A percentile compares a stretch with the other conserved stretches of the same genome.
phyloP scores from a whole-genome alignment of 2,113 vertebrate species.

The Irena cyanogastra region DNA sequence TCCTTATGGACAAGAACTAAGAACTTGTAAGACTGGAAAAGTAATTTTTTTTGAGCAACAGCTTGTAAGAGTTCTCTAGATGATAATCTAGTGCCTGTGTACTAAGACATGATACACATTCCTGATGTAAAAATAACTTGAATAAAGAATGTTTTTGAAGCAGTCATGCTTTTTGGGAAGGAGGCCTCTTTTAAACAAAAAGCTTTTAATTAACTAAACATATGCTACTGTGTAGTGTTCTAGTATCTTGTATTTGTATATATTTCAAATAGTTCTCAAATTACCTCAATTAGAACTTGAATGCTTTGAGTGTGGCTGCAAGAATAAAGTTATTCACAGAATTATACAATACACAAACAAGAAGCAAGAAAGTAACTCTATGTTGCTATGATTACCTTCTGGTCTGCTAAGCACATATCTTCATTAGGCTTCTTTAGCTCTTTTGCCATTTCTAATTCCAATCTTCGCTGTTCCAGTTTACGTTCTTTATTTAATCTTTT shows the following conservation, averaged over 20 bases:
- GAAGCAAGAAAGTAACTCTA: background rate
- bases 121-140: background rate
- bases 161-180: background rate
- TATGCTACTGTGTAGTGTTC: background rate
- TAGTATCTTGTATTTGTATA: background rate
- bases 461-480: constrained; percentile 85
- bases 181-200: background rate
- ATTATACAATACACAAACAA: background rate
- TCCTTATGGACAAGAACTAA: background rate
- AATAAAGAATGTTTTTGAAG: background rate
- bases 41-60: background rate
- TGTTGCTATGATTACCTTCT: constrained; percentile 78
- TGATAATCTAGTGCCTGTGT: background rate
- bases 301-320: background rate
- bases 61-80: background rate
- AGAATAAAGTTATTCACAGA: background rate
- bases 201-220: background rate
- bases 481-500: constrained; percentile 93
- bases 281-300: background rate
- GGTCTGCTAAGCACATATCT: constrained; percentile 94
- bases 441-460: constrained; percentile 92
- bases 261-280: background rate
- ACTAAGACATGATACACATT: background rate
- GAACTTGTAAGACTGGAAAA: background rate
- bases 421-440: constrained; percentile 95